Evolutionary conservation across 2,888 invertebrate genomes (phyloP).

Genomic region (Psylliodes chrysocephalus): DNA sequence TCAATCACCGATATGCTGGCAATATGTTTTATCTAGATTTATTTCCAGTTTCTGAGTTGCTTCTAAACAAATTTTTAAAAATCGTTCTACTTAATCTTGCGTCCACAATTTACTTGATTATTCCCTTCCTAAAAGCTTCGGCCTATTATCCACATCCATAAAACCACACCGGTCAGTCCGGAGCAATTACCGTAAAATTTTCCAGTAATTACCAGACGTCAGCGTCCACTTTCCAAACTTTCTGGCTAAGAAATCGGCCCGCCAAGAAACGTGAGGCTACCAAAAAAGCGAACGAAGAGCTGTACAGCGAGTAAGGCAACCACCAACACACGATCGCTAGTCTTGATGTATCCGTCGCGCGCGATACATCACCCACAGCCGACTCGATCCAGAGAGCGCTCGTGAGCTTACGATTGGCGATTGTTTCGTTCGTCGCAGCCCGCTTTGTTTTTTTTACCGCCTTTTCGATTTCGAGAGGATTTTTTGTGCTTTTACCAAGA

Average conservation of each 20-base stretch:
- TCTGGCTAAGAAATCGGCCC: background rate
- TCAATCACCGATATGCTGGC: too few relatives aligned
- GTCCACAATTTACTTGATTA: too few relatives aligned
- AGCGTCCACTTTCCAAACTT: background rate
- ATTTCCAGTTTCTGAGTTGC: too few relatives aligned
- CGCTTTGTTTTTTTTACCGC: slow-evolving; percentile 12
- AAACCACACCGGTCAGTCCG: too few relatives aligned
- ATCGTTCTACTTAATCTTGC: too few relatives aligned
- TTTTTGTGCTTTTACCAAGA: too few relatives aligned
- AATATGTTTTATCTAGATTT: too few relatives aligned
- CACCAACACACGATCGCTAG: slow-evolving; percentile 44
- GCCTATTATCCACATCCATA: too few relatives aligned
- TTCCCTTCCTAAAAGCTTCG: too few relatives aligned
- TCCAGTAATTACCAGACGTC: background rate
- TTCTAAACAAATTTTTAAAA: too few relatives aligned
- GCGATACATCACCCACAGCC: slow-evolving; percentile 11
- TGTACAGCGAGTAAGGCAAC: slow-evolving; percentile 48
- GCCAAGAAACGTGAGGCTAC: background rate
- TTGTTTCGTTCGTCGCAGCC: slow-evolving; percentile 16
- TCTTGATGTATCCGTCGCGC: slow-evolving; percentile 49
- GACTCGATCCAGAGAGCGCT: slow-evolving; percentile 37
- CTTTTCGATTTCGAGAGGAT: background rate
- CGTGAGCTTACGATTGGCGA: background rate
- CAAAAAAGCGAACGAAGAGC: slow-evolving; percentile 34
- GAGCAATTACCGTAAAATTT: background rate